phyloP scores from a whole-genome alignment of 2,888 invertebrate genomes.

The Drosophila nigritarsus region DNA sequence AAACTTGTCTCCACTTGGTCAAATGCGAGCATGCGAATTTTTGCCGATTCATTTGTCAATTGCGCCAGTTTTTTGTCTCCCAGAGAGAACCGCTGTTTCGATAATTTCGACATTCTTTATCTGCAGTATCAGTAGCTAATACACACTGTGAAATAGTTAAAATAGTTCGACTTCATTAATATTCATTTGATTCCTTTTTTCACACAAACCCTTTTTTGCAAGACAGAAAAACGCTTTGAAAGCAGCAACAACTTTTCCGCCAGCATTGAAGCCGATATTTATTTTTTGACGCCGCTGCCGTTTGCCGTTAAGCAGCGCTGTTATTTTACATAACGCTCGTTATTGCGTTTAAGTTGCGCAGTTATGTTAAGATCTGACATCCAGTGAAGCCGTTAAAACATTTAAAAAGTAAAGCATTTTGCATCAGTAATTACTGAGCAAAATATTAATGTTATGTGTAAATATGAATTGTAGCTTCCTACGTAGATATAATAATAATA shows the following conservation, averaged over 20 bases:
- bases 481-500: not conserved
- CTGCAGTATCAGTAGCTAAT: not conserved
- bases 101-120: not conserved
- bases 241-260: not conserved
- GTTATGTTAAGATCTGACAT: not conserved
- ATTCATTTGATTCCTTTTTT: not conserved
- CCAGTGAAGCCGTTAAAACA: not conserved
- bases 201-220: not conserved
- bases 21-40: slow-evolving; percentile 1
- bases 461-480: not conserved
- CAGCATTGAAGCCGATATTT: not conserved
- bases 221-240: not conserved
- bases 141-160: not conserved
- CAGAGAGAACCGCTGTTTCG: not conserved
- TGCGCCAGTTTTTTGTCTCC: not conserved
- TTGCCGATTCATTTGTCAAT: not conserved
- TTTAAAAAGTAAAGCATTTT: not conserved
- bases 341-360: not conserved
- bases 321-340: not conserved
- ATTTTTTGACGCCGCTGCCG: not conserved
- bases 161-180: not conserved
- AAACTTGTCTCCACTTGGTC: slow-evolving; percentile 3
- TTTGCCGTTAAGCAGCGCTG: not conserved
- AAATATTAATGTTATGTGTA: not conserved
- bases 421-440: not conserved